Base-by-base conservation (phyloP, 2,113 vertebrate species). In the Pyxicephalus adspersus region DNA sequence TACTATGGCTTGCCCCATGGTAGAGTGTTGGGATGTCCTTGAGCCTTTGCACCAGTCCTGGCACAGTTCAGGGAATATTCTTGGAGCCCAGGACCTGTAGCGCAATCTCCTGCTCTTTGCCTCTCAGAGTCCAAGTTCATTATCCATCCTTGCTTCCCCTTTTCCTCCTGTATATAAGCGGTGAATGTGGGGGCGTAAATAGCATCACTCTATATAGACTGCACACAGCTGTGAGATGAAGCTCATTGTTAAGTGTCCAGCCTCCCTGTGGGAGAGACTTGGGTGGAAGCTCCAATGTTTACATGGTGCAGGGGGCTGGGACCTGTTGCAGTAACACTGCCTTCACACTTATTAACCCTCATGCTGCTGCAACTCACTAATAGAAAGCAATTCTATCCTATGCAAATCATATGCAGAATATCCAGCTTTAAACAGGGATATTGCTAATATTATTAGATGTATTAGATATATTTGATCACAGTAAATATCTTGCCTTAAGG, bases 241-340 rank as follows among this genome's bases (percentile, higher is more conserved):
- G 70, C 70, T 73, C 54, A 55, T 58, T 57, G 25, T 58, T 57
- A 57, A 54, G 61, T 52, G 63, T 55, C 76, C 76, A 77, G 20
- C 76, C 75, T 77, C 75, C 76, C 63, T 5, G 76, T 77, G 63
- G 76, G 76, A 77, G 76, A 55, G 76, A 31, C 45, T 22, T 64
- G 74, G 74, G 74, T 64, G 61, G 74, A 26, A 38, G 31, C 60
- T 64, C 38, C 11, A 16, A 1, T 60, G 52, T 76, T 76, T 61
- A 26, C 57, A 25, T n/a, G 26, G 52, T 31, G 22, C 31, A 23
- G 28, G 34, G 28, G 52, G 70, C 70, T 57, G 28, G 52, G 55
- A 73, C 70, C 70, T 73, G 70, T 73, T 73, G 70, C 70, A 58
- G 26, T 34, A 61, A 25, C 58, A 11, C 57, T 23, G 23, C 16